These are phyloP conservation scores for Astyanax mexicanus DNA, from an alignment of 2,797 vertebrate genomes.

Conservation along the genomic window DNA sequence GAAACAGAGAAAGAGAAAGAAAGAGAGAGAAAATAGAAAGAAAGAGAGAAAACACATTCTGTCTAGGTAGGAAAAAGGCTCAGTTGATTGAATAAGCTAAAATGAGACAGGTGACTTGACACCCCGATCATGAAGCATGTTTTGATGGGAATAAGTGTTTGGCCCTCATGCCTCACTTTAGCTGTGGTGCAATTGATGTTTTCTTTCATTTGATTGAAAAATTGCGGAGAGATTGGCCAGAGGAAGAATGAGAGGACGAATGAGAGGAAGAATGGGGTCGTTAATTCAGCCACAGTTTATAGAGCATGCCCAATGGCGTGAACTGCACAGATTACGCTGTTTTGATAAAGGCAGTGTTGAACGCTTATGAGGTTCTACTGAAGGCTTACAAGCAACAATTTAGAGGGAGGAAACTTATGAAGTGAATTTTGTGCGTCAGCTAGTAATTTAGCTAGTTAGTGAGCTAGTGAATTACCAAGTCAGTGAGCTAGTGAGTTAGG, in stretches of 20 bases:
- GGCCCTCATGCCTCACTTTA: neutral
- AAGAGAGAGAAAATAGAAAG: no score
- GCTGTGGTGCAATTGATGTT: neutral
- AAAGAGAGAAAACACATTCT: no score
- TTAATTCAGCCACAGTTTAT: neutral
- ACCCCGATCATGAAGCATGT: neutral
- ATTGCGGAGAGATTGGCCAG: neutral
- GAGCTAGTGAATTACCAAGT: no score
- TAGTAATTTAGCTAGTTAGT: no score
- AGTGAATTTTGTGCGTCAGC: no score
- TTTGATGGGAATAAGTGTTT: neutral
- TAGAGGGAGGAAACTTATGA: no score
- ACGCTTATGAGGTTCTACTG: neutral
- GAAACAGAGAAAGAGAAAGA: no score
- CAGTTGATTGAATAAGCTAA: neutral
- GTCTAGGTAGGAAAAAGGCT: no score
- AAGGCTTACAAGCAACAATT: neutral
- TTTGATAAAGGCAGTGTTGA: neutral
- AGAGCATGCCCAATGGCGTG: conserved; percentile 1
- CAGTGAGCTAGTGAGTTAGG: no score
- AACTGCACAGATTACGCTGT: neutral
- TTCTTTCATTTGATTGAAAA: neutral
- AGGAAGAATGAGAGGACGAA: neutral
- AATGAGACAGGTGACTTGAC: neutral
- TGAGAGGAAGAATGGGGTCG: neutral